Conservation (phyloP, 2,113 vertebrate species). For the Pelmatolapia mariae region DNA sequence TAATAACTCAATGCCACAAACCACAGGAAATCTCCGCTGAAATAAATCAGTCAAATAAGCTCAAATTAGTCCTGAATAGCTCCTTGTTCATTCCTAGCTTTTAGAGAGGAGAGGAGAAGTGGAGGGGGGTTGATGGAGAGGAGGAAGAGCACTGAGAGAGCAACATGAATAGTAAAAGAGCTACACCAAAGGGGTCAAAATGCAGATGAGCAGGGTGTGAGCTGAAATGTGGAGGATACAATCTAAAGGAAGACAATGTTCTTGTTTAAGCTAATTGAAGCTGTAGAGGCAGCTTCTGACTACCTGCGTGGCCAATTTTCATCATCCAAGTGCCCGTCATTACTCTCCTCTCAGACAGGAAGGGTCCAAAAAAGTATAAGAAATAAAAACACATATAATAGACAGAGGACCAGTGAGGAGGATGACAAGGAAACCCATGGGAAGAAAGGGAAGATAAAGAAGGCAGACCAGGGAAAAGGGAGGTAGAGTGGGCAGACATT, state of each 20-base stretch:
- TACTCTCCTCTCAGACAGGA: neutral
- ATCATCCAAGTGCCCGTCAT: neutral
- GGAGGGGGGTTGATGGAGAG: neutral
- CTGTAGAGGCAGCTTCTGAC: neutral
- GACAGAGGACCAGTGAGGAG: neutral
- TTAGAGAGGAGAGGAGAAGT: constrained; percentile 1
- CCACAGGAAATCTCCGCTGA: constrained; percentile 15
- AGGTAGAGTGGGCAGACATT: constrained; percentile 31
- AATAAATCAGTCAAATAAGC: constrained; percentile 46
- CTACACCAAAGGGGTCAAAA: constrained; percentile 29
- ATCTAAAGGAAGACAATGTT: constrained; percentile 15
- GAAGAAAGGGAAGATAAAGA: neutral
- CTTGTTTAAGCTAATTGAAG: neutral
- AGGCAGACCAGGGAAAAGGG: neutral
- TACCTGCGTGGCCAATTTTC: neutral
- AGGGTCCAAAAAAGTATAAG: neutral
- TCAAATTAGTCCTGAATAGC: constrained; percentile 38
- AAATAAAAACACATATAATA: neutral
- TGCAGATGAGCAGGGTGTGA: constrained; percentile 31
- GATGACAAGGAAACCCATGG: neutral
- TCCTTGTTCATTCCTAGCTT: constrained; percentile 26
- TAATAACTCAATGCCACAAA: constrained; percentile 8
- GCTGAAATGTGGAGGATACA: neutral
- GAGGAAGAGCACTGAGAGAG: neutral
- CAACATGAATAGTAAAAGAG: constrained; percentile 20